A percentile compares a stretch with the other conserved stretches of the same genome.
Conservation (phyloP, 2,888 invertebrate species). For the Plebejus anna region DNA sequence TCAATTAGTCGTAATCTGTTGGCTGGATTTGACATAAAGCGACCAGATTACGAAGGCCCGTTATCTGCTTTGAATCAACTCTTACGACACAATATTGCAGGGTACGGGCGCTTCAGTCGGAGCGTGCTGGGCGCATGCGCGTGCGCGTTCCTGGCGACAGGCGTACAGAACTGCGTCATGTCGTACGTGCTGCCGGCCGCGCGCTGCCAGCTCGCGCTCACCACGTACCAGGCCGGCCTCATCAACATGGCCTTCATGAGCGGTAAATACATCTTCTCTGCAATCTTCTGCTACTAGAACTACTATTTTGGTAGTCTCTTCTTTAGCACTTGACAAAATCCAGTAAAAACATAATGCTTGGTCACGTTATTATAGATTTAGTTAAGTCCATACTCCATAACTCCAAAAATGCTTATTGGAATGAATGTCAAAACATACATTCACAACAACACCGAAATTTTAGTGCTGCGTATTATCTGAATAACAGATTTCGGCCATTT, state of each 20-base stretch:
- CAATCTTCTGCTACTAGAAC: too few relatives aligned
- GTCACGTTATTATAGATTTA: too few relatives aligned
- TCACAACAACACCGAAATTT: neutral
- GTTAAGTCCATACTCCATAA: too few relatives aligned
- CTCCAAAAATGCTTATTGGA: neutral
- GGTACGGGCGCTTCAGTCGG: slow-evolving; percentile 85
- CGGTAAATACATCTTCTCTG: slow-evolving; percentile 63
- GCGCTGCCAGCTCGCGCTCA: slow-evolving; percentile 83
- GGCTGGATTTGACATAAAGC: neutral
- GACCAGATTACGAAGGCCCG: neutral
- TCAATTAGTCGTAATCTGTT: neutral
- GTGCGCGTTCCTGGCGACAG: slow-evolving; percentile 80
- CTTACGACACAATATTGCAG: slow-evolving; percentile 53
- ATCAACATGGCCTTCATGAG: slow-evolving; percentile 86
- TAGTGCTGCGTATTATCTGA: neutral
- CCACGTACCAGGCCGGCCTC: slow-evolving; percentile 83
- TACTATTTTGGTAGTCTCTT: too few relatives aligned
- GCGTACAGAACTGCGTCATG: slow-evolving; percentile 83
- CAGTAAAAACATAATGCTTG: too few relatives aligned
- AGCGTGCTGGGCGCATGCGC: slow-evolving; percentile 82
- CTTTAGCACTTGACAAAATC: too few relatives aligned
- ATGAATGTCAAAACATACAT: neutral
- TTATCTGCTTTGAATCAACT: too few relatives aligned
- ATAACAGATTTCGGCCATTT: neutral
- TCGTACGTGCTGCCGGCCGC: slow-evolving; percentile 87